These are phyloP conservation scores for Dendrolimus kikuchii DNA, from an alignment of 1,140 invertebrate species.

Conservation along the genomic window DNA sequence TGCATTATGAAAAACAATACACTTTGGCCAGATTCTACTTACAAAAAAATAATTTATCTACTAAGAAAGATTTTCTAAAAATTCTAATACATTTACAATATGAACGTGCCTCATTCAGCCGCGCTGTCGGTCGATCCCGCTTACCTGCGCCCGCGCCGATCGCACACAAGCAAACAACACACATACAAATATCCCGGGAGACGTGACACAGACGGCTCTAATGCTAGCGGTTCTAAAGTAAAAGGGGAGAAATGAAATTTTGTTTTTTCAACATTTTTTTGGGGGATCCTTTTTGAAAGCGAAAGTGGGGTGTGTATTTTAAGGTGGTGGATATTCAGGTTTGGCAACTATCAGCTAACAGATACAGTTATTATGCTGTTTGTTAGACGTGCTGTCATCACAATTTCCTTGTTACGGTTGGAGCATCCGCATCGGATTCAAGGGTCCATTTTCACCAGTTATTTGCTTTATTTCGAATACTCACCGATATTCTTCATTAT, in stretches of 20 bases:
- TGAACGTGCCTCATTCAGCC: slow-evolving; percentile 43
- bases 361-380: no score
- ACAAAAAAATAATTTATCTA: slow-evolving; percentile 14
- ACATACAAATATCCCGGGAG: slow-evolving; percentile 17
- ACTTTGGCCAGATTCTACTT: neutral
- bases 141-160: slow-evolving; percentile 52
- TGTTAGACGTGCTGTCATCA: no score
- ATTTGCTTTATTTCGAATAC: no score
- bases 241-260: slow-evolving; percentile 30
- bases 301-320: slow-evolving; percentile 7
- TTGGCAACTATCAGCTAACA: no score
- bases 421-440: no score
- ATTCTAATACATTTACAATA: slow-evolving; percentile 52
- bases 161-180: slow-evolving; percentile 20
- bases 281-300: slow-evolving; percentile 5
- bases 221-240: slow-evolving; percentile 30
- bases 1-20: no score
- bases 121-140: slow-evolving; percentile 45
- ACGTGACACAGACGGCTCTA: slow-evolving; percentile 57
- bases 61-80: slow-evolving; percentile 45
- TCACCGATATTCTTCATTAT: no score
- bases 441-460: no score
- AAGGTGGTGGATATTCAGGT: no score
- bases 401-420: no score
- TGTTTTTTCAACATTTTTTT: slow-evolving; percentile 3